Evolutionary conservation across 2,888 invertebrate species (phyloP).

Genomic region (Andrena trimmerana): DNA sequence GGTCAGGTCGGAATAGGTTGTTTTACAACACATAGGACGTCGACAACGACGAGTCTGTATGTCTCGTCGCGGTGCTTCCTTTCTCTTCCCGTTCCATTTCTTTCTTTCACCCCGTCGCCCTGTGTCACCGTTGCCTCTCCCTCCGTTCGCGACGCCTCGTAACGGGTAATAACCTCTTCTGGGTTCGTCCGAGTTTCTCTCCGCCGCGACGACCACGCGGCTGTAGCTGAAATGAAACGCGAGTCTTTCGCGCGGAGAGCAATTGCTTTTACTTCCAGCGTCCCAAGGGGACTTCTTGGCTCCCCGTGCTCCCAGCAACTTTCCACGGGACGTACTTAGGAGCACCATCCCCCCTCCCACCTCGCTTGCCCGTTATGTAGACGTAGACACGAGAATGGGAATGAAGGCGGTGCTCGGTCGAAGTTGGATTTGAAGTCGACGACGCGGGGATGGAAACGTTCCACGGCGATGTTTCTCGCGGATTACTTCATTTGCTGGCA

Average conservation of each 20-base stretch:
- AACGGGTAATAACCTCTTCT: constrained; percentile 69
- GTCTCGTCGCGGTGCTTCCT: constrained; percentile 12
- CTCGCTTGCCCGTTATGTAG: constrained; percentile 18
- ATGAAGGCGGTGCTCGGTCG: constrained; percentile 4
- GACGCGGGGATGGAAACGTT: constrained; percentile 7
- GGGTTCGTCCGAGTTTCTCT: constrained; percentile 53
- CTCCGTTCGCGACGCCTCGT: constrained; percentile 47
- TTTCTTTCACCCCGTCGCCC: constrained; percentile 4
- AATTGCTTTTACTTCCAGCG: constrained; percentile 69
- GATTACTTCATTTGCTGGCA: constrained; percentile 31
- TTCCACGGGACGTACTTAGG: constrained; percentile 44
- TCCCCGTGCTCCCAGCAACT: constrained; percentile 28
- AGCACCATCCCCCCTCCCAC: background rate
- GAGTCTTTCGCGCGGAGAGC: constrained; percentile 57
- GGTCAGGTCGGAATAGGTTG: constrained; percentile 14
- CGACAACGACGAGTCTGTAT: constrained; percentile 20
- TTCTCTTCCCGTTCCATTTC: constrained; percentile 2
- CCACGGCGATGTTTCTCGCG: constrained; percentile 1
- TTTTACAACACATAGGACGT: constrained; percentile 10
- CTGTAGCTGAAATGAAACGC: constrained; percentile 67
- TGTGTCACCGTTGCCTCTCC: constrained; percentile 11
- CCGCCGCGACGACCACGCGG: constrained; percentile 32
- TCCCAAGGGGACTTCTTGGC: constrained; percentile 48
- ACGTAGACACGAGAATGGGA: background rate
- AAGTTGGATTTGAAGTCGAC: constrained; percentile 27